phyloP scores from a whole-genome alignment of 2,113 vertebrate genomes.

The Ursus arctos region DNA sequence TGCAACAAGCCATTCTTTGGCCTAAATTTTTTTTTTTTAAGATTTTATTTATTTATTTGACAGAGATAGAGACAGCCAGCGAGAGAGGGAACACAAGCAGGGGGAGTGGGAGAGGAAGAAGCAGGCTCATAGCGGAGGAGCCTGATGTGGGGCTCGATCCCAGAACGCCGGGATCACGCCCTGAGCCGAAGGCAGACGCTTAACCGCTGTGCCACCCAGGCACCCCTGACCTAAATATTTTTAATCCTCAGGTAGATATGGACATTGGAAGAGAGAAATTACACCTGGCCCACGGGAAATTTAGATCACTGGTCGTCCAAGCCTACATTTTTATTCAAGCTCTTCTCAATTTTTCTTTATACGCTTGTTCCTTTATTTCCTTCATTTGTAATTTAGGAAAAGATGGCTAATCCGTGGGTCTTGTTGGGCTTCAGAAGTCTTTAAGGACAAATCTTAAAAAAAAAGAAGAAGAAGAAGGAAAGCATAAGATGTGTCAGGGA shows the following conservation, averaged over 20 bases:
- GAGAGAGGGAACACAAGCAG: no score
- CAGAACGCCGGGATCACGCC: no score
- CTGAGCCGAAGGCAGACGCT: no score
- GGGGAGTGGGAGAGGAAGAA: no score
- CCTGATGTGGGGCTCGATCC: no score
- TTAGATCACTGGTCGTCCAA: not conserved
- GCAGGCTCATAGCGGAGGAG: no score
- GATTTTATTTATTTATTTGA: no score
- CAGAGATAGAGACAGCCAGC: no score
- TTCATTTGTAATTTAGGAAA: slow-evolving; percentile 29
- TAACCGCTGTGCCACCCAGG: no score
- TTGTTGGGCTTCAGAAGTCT: not conserved
- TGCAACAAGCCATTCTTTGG: not conserved
- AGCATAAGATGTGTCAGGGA: not conserved
- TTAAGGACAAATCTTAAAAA: not conserved
- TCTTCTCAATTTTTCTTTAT: not conserved
- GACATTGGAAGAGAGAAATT: not conserved
- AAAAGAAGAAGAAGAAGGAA: not conserved
- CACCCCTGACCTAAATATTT: not conserved
- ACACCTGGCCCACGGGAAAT: not conserved
- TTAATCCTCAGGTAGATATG: not conserved
- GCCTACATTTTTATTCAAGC: not conserved
- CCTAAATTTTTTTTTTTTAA: not conserved
- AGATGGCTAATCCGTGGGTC: not conserved
- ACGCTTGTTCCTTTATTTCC: not conserved